Evolutionary conservation across 2,797 vertebrate genomes (phyloP), one percentile per base, ranked within the genome.

Genomic region (Astyanax mexicanus): DNA sequence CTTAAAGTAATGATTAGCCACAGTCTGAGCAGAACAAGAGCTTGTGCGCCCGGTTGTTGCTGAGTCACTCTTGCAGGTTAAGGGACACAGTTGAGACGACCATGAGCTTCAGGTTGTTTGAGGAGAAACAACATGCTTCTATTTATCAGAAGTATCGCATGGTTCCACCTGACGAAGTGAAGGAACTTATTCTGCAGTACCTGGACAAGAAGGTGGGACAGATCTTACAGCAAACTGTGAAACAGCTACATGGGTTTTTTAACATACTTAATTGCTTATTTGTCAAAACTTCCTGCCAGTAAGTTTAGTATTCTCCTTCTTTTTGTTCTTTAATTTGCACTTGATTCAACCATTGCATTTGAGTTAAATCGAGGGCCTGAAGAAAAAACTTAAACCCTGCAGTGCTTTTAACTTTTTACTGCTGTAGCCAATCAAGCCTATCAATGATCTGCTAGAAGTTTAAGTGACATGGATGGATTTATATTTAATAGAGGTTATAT

Each of bases 131-230:
- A 29, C 92, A 93, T 49, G 88, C 92, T 2, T 83, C 86, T 6
- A n/a, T 91, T 45, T 93, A 93, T 80, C 90, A 92, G 47, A 87
- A 81, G 76, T 92, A 89, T 72, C 89, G 90, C 68, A 87, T 90
- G 11, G 67, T 52, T 4, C 91, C 91, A 76, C 90, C 92, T 21
- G 79, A 84, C 1, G 83, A 84, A 17, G 17, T 91, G 38, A 91
- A 85, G 74, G 64, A 87, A n/a, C 27, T 89, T 6, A 84, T 92
- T 78, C 77, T 93, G 62, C 81, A 90, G 5, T 92, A 92, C 75
- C 78, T 93, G 44, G 81, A 90, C 44, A 80, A 84, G 75, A 92
- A 89, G 86, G 91, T 92, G 80, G 55, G 79, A 4, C 1, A 29
- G 10, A 23, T 42, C 13, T 25, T 10, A 1, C 27, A 23, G 12